Conservation (phyloP, 37 sponge, comb jelly and placozoan genomes). For the Dysidea cf. avara region DNA sequence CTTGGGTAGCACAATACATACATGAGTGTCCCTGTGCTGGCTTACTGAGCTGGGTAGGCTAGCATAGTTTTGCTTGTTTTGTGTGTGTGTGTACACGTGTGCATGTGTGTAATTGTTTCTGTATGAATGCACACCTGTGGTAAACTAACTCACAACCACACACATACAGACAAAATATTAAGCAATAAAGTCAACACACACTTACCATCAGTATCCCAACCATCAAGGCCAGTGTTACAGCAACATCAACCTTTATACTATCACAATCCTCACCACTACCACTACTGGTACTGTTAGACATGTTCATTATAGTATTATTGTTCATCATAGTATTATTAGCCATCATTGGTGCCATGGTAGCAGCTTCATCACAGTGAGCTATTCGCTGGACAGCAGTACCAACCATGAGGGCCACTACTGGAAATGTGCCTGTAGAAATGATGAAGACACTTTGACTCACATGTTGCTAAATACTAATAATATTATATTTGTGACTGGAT, state of each 20-base stretch:
- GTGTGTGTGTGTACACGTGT: constrained; percentile 1
- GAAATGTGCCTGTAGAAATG: constrained; percentile 84
- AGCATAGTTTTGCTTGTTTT: too few species aligned
- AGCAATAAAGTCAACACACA: not conserved
- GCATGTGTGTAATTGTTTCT: not conserved
- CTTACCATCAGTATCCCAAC: constrained; percentile 75
- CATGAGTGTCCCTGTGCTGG: too few species aligned
- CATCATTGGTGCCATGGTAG: not conserved
- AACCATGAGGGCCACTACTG: constrained; percentile 64
- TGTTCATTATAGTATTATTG: not conserved
- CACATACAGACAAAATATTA: not conserved
- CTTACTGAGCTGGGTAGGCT: too few species aligned
- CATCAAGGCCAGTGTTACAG: constrained; percentile 58
- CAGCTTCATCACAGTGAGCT: constrained; percentile 4
- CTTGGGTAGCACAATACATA: too few species aligned
- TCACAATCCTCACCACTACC: constrained; percentile 15
- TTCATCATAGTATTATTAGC: too few species aligned
- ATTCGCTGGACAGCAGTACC: constrained; percentile 48
- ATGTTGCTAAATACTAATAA: too few species aligned
- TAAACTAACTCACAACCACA: not conserved
- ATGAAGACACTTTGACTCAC: too few species aligned
- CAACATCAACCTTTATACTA: constrained; percentile 8
- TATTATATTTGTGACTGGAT: too few species aligned
- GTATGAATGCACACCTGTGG: not conserved
- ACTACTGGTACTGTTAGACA: not conserved